Evolutionary conservation across 2,888 invertebrate species (phyloP), one percentile per base, ranked within the genome.

Genomic region (Frankliniella intonsa): DNA sequence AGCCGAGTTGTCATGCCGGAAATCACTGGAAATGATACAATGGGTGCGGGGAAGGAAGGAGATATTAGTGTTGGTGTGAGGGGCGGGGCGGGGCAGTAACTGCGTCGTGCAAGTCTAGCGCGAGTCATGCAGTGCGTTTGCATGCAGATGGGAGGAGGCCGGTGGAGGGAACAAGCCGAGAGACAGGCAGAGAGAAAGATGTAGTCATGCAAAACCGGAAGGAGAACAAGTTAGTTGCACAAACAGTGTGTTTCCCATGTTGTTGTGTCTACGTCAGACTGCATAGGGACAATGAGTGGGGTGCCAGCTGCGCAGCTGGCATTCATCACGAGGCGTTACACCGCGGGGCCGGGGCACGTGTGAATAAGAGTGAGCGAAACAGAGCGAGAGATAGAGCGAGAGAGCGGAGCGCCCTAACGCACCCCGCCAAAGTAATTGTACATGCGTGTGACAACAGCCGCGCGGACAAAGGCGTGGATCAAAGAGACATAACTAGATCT

Each of bases 241-340:
- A 76, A 25, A 25, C 69, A 76, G 69, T 76, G 69, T 76, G 69
- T 76, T 76, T 76, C 69, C 69, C 25, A 10, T 25, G 69, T 69
- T 69, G 69, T 76, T 76, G 69, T 76, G 69, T 76, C 69, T 76
- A 76, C 69, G 69, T 25, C 69, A 76, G 69, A 76, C 69, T 8
- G 69, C 25, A 25, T 25, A 25, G 69, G 22, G 8, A 11, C 22
- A n/a, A 11, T n/a, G 55, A 55, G 55, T 38, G 38, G 38, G 38
- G 38, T 38, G 38, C 38, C 38, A 38, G 38, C 38, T 38, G 38
- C 38, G 38, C 38, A 38, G 5, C 38, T 5, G 38, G 3, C 3
- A 38, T 38, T 38, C 38, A 38, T 38, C 38, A 38, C 38, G 38
- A 5, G 38, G 38, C 38, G 38, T 38, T 0, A 62, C 62, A 3